These are phyloP conservation scores for Nemotelus pantherinus DNA, from an alignment of 2,888 invertebrate species.

Conservation along the genomic window DNA sequence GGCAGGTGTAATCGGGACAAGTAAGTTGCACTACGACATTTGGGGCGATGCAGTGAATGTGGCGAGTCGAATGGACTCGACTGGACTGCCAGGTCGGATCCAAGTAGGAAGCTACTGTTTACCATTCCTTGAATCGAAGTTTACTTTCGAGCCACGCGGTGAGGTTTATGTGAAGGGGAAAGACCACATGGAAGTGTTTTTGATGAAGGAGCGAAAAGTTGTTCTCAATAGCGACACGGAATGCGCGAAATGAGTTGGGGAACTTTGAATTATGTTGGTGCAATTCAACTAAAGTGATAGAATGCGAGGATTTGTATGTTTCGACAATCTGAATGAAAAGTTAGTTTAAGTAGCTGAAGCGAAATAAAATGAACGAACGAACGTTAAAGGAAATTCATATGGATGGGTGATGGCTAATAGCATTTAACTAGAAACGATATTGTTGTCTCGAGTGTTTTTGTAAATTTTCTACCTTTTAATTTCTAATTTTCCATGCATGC, in stretches of 20 bases:
- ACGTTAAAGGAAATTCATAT: conserved; percentile 24
- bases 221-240: neutral
- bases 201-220: conserved; percentile 64
- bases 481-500: too few relatives aligned
- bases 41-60: conserved; percentile 99
- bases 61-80: conserved; percentile 96
- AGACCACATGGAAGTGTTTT: conserved; percentile 92
- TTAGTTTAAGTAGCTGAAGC: neutral
- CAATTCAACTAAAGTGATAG: neutral
- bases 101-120: conserved; percentile 84
- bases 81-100: conserved; percentile 86
- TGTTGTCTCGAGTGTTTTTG: too few relatives aligned
- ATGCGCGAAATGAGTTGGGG: conserved; percentile 21
- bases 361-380: neutral
- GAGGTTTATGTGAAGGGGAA: conserved; percentile 97
- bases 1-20: conserved; percentile 95
- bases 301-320: neutral
- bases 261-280: neutral
- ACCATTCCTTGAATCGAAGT: conserved; percentile 74
- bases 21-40: conserved; percentile 95
- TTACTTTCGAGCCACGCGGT: conserved; percentile 91
- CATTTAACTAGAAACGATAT: too few relatives aligned
- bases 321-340: conserved; percentile 28
- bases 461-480: too few relatives aligned
- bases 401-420: neutral